Conservation (phyloP, 2,888 invertebrate genomes). For the Myopa tessellatipennis region DNA sequence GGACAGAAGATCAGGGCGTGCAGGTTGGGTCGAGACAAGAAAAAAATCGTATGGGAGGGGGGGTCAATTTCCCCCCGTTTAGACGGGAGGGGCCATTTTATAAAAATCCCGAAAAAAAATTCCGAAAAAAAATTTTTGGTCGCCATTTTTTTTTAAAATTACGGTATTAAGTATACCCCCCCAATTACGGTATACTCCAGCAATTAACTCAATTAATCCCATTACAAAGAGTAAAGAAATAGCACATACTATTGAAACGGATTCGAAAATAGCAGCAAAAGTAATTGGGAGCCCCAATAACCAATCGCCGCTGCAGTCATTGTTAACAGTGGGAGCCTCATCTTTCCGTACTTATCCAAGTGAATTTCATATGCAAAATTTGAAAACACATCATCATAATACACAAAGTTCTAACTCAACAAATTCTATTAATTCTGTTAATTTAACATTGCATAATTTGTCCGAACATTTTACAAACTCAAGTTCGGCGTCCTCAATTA, state of each 20-base stretch:
- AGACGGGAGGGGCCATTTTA: too few species aligned
- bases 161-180: too few species aligned
- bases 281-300: background rate
- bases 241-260: background rate
- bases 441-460: constrained; percentile 25
- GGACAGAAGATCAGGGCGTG: too few species aligned
- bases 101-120: too few species aligned
- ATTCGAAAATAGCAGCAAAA: background rate
- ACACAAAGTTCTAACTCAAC: constrained; percentile 34
- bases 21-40: too few species aligned
- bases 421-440: constrained; percentile 37
- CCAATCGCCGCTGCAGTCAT: background rate
- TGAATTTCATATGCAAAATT: constrained; percentile 43
- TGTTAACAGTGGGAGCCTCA: background rate
- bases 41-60: too few species aligned
- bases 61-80: too few species aligned
- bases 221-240: constrained; percentile 50
- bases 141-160: too few species aligned
- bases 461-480: constrained; percentile 22
- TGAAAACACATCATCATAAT: background rate
- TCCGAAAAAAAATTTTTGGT: too few species aligned
- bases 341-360: constrained; percentile 42
- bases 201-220: constrained; percentile 39
- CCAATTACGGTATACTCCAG: too few species aligned
- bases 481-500: constrained; percentile 13